phyloP scores from a whole-genome alignment of 1,140 invertebrate species.

The Calliopsis andreniformis region DNA sequence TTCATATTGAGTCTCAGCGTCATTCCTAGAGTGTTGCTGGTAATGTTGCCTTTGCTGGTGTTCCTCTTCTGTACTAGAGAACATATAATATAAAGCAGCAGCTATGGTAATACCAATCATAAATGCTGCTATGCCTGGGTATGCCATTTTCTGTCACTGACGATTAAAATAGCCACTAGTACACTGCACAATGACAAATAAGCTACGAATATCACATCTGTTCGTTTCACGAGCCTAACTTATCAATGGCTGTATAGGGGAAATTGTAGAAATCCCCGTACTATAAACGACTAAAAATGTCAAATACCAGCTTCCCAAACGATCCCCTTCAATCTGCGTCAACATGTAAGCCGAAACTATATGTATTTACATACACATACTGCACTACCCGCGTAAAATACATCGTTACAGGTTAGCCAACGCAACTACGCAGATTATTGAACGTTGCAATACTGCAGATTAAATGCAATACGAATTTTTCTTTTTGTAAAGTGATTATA shows the following conservation, averaged over 20 bases:
- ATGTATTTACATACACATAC: too few relatives aligned
- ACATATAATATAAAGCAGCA: constrained; percentile 66
- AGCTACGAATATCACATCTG: not conserved
- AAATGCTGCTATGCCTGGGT: constrained; percentile 60
- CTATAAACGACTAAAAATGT: not conserved
- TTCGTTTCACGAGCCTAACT: too few relatives aligned
- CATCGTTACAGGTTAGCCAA: constrained; percentile 9
- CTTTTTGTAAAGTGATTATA: too few relatives aligned
- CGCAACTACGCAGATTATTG: not conserved
- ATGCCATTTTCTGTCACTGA: constrained; percentile 52
- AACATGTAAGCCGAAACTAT: too few relatives aligned
- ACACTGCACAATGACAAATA: not conserved
- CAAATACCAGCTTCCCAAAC: not conserved
- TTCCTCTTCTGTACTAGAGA: constrained; percentile 32
- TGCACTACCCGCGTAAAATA: not conserved
- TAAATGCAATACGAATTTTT: too few relatives aligned
- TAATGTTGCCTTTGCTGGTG: constrained; percentile 24
- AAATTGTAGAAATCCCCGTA: not conserved
- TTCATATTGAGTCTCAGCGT: too few relatives aligned
- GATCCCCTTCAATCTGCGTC: not conserved
- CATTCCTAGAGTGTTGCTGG: not conserved
- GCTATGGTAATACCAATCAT: constrained; percentile 65
- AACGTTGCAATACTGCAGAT: too few relatives aligned
- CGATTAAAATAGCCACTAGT: not conserved
- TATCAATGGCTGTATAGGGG: not conserved